Evolutionary conservation across 2,888 invertebrate genomes (phyloP), one percentile per base, ranked within the genome.

Genomic region (Syrista parreyssii): DNA sequence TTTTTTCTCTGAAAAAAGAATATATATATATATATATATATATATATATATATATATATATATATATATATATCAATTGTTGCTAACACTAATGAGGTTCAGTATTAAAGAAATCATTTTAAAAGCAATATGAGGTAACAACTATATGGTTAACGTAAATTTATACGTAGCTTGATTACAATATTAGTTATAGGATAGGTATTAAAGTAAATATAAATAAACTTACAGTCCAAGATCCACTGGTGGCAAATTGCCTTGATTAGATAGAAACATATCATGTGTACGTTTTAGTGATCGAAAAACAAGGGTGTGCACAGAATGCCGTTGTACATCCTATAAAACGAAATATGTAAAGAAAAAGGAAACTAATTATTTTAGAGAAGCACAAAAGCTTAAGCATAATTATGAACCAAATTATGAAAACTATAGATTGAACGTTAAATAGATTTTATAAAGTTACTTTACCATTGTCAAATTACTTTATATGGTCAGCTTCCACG

Each of bases 231-330:
- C 94, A 76, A 96, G 96, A 91, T 98, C 98, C 71, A 96, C 93
- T 75, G 96, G 95, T 6, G 98, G 98, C 76, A 98, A 92, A 81
- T 94, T 92, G 34, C 96, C 96, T 90, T 98, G 98, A 91, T 98
- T 98, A 23, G 97, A 95, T 74, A 98, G 93, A 91, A 99, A 99
- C 96, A 99, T 97, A 92, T 99, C 99, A 91, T 99, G 99, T 1
- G 98, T 98, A 88, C 99, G 93, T 92, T 99, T 99, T 82, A 99
- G 92, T 11, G 99, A 99, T 84, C 99, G 94, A 91, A 99, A 99
- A 82, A 99, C 98, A 82, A 99, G 92, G 0, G 98, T 99, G 91
- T 99, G 99, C 1, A 99, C 98, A 9, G 99, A 98, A 92, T 98
- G 99, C 87, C 97, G 96, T 89, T 98, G 98, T 12, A 99, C 98